Base-by-base conservation (phyloP, 2,113 vertebrate species). In the Procapra przewalskii region DNA sequence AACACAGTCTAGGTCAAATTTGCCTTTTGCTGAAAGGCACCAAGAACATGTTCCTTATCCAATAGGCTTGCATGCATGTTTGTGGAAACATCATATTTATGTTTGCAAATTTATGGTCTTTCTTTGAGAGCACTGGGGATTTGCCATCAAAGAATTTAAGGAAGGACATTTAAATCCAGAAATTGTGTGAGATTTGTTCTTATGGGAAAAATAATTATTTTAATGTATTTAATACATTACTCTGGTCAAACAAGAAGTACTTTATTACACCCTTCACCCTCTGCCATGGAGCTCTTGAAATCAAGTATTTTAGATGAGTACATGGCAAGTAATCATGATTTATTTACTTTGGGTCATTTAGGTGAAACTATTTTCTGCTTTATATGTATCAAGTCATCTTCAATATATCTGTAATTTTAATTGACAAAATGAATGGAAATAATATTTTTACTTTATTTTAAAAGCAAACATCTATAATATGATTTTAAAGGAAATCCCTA, bases 321-420 rank as follows among this genome's bases (percentile, higher is more conserved):
- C 54, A 57, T 57, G n/a, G 45, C n/a, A 86, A 52, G 60, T 81
- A 81, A 90, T 81, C 54, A 94, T 90, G 9, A 12, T 50, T 96
- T 87, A n/a, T 80, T 91, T 93, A 87, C 55, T 85, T 91, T 87
- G 45, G 25, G n/a, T 94, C 60, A 94, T 16, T 93, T 86, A 45
- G 50, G 45, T 81, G 55, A 95, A 95, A 59, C 25, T 89, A 94
- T 92, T 96, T 97, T 91, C 84, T 83, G 27, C 45, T 81, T 7
- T 48, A 4, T 82, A 23, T 50, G 19, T 91, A 3, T 52, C 48
- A 92, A 67, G 4, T 84, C 19, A 93, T 25, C 45, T 86, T 48
- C 2, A 82, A 60, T 43, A 17, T 83, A 60, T 40, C 10, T 48
- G 36, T 55, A 88, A 82, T 83, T 75, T 75, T 90, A 83, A 86